These are phyloP conservation scores for Anoplius nigerrimus DNA, from an alignment of 2,888 invertebrate species.

Conservation along the genomic window DNA sequence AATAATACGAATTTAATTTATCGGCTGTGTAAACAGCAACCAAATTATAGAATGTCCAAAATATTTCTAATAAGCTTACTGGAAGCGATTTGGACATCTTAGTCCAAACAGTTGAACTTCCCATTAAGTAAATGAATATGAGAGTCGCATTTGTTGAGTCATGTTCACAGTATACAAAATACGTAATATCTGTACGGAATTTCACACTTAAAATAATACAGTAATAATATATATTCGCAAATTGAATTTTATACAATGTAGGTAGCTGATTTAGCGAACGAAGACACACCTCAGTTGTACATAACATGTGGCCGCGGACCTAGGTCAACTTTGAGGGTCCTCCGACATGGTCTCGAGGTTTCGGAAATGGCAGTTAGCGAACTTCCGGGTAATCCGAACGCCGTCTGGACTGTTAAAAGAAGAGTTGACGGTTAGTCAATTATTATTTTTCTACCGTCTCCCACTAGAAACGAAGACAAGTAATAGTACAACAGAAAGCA, in stretches of 20 bases:
- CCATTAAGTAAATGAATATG: too few species aligned
- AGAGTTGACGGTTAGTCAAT: conserved; percentile 93
- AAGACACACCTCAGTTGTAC: conserved; percentile 99
- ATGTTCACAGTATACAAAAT: too few species aligned
- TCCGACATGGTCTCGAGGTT: conserved; percentile 98
- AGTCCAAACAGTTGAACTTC: too few species aligned
- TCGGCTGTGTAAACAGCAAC: too few species aligned
- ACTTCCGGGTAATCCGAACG: conserved; percentile 99
- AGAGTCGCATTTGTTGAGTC: too few species aligned
- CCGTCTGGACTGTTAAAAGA: conserved; percentile 99
- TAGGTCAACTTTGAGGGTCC: conserved; percentile 90
- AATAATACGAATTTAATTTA: too few species aligned
- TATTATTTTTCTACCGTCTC: not conserved
- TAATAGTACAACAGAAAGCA: too few species aligned
- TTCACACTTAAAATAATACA: not conserved
- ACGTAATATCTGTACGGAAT: not conserved
- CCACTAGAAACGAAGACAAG: too few species aligned
- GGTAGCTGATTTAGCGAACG: conserved; percentile 96
- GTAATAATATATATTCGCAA: not conserved
- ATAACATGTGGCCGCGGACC: conserved; percentile 97
- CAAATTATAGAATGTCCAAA: too few species aligned
- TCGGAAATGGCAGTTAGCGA: conserved; percentile 99
- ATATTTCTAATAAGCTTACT: too few species aligned
- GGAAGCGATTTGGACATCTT: too few species aligned
- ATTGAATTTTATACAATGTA: conserved; percentile 50